These are phyloP conservation scores for Hofmannophila pseudospretella DNA, from an alignment of 2,888 invertebrate genomes.

Conservation along the genomic window DNA sequence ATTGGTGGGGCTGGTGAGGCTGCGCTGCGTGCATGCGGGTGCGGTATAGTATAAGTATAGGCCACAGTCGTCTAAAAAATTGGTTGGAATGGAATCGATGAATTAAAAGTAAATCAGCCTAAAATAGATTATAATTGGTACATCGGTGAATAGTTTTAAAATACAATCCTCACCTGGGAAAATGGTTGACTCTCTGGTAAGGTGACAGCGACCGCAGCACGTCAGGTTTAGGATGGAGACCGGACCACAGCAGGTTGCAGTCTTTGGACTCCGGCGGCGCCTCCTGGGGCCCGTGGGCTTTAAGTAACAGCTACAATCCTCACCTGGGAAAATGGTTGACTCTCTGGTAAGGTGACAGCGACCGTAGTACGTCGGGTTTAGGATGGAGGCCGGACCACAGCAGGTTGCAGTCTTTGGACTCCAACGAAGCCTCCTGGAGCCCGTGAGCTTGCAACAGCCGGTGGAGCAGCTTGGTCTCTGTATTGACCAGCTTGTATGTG, in stretches of 20 bases:
- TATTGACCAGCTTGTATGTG: slow-evolving; percentile 88
- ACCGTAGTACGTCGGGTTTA: slow-evolving; percentile 90
- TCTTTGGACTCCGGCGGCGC: slow-evolving; percentile 10
- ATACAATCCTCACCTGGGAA: slow-evolving; percentile 36
- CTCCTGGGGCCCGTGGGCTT: slow-evolving; percentile 30
- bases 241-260: slow-evolving; percentile 33
- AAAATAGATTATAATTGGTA: too few species aligned
- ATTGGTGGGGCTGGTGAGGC: too few species aligned
- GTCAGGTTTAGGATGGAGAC: slow-evolving; percentile 18
- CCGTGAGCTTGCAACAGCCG: slow-evolving; percentile 88
- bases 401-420: slow-evolving; percentile 87
- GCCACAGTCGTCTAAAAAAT: too few species aligned
- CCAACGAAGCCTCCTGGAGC: slow-evolving; percentile 79
- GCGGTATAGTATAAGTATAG: too few species aligned
- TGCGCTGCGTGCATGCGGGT: too few species aligned
- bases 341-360: slow-evolving; percentile 91
- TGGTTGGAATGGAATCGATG: too few species aligned
- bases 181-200: slow-evolving; percentile 33
- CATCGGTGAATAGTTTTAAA: too few species aligned
- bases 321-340: slow-evolving; percentile 97
- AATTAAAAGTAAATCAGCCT: too few species aligned
- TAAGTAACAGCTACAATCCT: slow-evolving; percentile 21
- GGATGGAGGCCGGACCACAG: slow-evolving; percentile 96
- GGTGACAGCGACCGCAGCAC: slow-evolving; percentile 17
- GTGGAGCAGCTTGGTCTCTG: slow-evolving; percentile 87